A percentile compares a stretch with the other conserved stretches of the same genome.
These are phyloP conservation scores for Apamea epomidion DNA, from an alignment of 2,888 invertebrate genomes.

Conservation along the genomic window DNA sequence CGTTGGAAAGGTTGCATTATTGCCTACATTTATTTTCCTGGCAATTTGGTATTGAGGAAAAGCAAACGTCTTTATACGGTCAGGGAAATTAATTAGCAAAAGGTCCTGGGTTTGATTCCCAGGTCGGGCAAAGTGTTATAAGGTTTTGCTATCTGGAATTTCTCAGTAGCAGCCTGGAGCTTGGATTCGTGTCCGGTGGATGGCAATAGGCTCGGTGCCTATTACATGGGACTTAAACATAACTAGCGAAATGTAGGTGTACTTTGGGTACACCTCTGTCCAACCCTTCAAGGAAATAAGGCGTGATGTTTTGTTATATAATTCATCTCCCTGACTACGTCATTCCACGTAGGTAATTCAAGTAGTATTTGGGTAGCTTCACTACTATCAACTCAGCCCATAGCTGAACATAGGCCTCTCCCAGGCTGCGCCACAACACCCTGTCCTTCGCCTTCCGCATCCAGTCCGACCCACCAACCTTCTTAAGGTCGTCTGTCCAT, in stretches of 20 bases:
- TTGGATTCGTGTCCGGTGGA: not conserved
- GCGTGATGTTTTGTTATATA: not conserved
- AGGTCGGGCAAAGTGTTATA: no score
- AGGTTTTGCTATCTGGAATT: no score
- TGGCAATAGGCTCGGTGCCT: no score
- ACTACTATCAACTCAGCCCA: not conserved
- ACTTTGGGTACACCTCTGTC: not conserved
- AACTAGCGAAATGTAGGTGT: no score
- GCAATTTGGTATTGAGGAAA: not conserved
- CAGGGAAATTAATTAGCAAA: not conserved
- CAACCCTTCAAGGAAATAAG: not conserved
- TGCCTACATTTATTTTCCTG: constrained; percentile 33
- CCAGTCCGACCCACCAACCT: no score
- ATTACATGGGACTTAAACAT: no score
- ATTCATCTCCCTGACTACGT: not conserved
- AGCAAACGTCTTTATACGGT: not conserved
- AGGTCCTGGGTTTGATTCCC: not conserved
- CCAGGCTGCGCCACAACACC: no score
- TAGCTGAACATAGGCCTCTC: no score
- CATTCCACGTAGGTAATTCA: not conserved
- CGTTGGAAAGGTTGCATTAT: constrained; percentile 37
- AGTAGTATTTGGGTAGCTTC: not conserved
- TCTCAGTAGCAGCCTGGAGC: not conserved
- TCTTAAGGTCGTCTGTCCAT: no score
- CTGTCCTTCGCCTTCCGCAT: no score